Base-by-base conservation (phyloP, 1,140 invertebrate genomes). In the Nebria ingens region DNA sequence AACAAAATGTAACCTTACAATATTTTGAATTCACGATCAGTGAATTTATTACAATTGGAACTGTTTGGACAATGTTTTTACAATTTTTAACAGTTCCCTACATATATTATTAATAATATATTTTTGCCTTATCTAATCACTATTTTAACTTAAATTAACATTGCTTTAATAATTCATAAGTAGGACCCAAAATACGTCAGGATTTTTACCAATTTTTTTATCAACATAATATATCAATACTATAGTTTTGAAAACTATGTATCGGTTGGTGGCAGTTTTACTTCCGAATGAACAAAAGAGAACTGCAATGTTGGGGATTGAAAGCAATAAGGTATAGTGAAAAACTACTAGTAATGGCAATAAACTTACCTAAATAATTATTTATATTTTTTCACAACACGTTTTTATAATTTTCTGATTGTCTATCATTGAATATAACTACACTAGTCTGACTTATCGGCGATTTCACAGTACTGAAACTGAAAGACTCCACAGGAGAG, bases 321-420 rank as follows among this genome's bases (percentile, higher is more conserved):
- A 34, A 34, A 9, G 25, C 25, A 34, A 34, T n/a, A n/a, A n/a
- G n/a, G 25, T n/a, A 34, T 9, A 34, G 25, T 34, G 25, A 34
- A 34, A n/a, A n/a, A n/a, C n/a, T n/a, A n/a, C n/a, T n/a, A n/a
- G n/a, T n/a, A 34, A 34, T 17, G 15, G 15, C 4, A 45, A 45
- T 17, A 17, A 17, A 45, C 40, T 45, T 45, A 45, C 40, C 40
- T 45, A 45, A 45, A 11, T 45, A 34, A 34, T 45, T 17, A 11
- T 45, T 12, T 45, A 11, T 45, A 17, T 45, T 12, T 45, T 45
- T 45, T 45, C 40, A 45, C 40, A 45, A 45, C 40, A 45, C 40
- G 40, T 17, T 17, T 45, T 45, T 45, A 17, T 45, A 34, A 34
- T 34, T 9, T 45, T 45, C 17, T 45, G 40, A 45, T 45, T 45